Base-by-base conservation (phyloP, 1,140 invertebrate genomes). In the Bombus polaris region DNA sequence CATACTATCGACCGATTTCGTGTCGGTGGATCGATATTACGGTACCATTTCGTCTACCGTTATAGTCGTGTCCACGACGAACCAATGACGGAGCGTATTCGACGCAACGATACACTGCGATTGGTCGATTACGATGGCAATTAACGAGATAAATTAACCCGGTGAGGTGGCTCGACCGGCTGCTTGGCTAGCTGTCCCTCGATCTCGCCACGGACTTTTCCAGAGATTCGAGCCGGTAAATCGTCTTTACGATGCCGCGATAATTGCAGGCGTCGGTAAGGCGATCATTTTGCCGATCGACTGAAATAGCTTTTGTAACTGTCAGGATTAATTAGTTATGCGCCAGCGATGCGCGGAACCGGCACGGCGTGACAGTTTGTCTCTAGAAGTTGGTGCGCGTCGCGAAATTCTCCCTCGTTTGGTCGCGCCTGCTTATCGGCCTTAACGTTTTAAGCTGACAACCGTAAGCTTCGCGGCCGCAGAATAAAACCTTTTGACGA, bases 401-500 rank as follows among this genome's bases (percentile, higher is more conserved):
- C 86, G 76, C 83, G 81, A 90, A 90, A 90, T 90, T 83, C 82
- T 75, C 68, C 47, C n/a, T 35, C 72, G 83, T 90, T 90, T 90
- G 74, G 89, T 90, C 90, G 87, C 89, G 90, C 83, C 90, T 90
- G 89, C 78, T 91, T 91, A 91, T 88, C 87, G 81, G 68, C 74
- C 66, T 80, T 57, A 78, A 86, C 80, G 83, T 73, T 81, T 90
- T 90, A 88, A 91, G 88, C 80, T 80, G 89, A 90, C 89, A 90
- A 74, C 82, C 89, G 39, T 88, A 79, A 57, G 68, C 44, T 66
- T 81, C 47, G 12, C 42, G 28, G 28, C 28, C 65, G 28, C 66
- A 22, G 22, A 62, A 65, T 57, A 42, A 79, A 42, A 22, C 47
- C n/a, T 32, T 15, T 44, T 22, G 65, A 13, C 37, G 15, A 47